These are phyloP conservation scores for Barnardius zonarius DNA, from an alignment of 2,113 vertebrate species.

Conservation along the genomic window DNA sequence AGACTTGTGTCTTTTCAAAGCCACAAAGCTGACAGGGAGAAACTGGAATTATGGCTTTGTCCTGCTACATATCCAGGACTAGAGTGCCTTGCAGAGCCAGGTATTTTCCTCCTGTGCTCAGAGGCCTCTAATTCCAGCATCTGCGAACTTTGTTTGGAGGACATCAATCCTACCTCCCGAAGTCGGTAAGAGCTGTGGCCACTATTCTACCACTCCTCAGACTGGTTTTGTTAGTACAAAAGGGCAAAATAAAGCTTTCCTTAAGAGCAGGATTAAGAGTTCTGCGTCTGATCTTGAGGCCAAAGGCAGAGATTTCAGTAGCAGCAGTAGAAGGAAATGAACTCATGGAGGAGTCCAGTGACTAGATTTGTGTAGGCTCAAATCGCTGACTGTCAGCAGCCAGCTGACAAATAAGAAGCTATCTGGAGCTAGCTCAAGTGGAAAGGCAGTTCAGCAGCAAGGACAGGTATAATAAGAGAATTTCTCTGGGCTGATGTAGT, in stretches of 20 bases:
- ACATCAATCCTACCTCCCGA: not conserved
- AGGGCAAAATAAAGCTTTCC: not conserved
- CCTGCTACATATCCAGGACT: not conserved
- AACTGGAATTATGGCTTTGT: rapidly evolving
- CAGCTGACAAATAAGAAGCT: not conserved
- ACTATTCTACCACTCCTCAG: not conserved
- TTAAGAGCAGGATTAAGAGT: not conserved
- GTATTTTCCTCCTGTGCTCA: not conserved
- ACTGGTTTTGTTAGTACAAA: not conserved
- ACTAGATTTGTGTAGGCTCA: not conserved
- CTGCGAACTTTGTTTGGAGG: not conserved
- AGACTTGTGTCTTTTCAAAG: not conserved
- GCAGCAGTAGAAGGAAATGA: not conserved
- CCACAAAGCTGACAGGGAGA: not conserved
- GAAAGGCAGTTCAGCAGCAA: not conserved
- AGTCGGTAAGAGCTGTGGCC: not conserved
- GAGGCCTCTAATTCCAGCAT: not conserved
- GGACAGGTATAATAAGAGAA: not conserved
- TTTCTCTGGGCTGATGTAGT: not conserved
- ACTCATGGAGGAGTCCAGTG: not conserved
- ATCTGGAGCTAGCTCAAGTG: not conserved
- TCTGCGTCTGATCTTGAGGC: not conserved
- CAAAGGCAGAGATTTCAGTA: not conserved
- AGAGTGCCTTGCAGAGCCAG: not conserved
- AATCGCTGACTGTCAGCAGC: not conserved